phyloP scores from a whole-genome alignment of 2,888 invertebrate species.

The Cerastoderma edule region DNA sequence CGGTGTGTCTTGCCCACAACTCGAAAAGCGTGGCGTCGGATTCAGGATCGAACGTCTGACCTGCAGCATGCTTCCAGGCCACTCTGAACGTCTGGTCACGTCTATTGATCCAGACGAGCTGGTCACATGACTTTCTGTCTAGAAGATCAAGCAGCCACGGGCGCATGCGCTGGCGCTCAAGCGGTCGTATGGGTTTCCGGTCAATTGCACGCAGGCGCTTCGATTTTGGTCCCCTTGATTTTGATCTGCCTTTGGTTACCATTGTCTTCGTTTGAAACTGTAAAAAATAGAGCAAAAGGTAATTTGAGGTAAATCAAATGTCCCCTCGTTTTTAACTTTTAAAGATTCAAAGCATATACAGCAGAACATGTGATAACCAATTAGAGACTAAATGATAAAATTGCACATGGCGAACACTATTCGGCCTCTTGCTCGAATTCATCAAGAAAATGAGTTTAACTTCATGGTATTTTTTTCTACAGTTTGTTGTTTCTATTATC shows the following conservation, averaged over 20 bases:
- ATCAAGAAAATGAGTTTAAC: too few relatives aligned
- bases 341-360: too few relatives aligned
- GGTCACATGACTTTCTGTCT: conserved; percentile 62
- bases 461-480: too few relatives aligned
- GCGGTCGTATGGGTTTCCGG: conserved; percentile 72
- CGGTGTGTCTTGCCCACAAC: conserved; percentile 80
- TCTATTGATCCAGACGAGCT: conserved; percentile 74
- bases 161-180: conserved; percentile 77
- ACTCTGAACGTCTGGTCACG: conserved; percentile 71
- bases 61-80: conserved; percentile 80
- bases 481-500: too few relatives aligned
- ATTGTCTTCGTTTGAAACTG: background rate
- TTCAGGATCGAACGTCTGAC: conserved; percentile 74
- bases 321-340: background rate
- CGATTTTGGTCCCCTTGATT: conserved; percentile 6
- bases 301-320: conserved; percentile 1
- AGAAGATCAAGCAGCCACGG: conserved; percentile 77
- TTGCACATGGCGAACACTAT: too few relatives aligned
- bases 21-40: conserved; percentile 77
- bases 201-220: conserved; percentile 41
- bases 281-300: background rate
- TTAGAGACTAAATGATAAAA: too few relatives aligned
- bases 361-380: too few relatives aligned
- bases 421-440: too few relatives aligned
- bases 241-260: conserved; percentile 7